Evolutionary conservation across 2,888 invertebrate species (phyloP).

Genomic region (Hetaerina titia): DNA sequence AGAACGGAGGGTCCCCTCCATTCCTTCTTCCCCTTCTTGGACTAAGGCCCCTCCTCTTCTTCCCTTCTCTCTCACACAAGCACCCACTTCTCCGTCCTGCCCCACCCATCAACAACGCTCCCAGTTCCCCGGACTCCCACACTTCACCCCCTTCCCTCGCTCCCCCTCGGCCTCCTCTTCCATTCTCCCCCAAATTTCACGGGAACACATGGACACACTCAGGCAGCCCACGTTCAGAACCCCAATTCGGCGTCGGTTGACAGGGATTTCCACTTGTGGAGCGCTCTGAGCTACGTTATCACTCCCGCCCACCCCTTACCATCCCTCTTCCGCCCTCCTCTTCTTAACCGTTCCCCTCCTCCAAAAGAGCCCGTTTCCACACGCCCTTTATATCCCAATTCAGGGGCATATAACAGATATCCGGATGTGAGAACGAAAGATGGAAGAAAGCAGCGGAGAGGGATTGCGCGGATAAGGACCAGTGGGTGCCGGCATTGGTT

Average conservation of each 20-base stretch:
- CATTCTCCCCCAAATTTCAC: neutral
- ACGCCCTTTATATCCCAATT: neutral
- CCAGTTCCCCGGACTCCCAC: neutral
- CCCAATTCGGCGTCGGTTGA: constrained; percentile 45
- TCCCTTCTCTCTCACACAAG: neutral
- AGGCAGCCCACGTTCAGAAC: neutral
- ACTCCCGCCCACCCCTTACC: neutral
- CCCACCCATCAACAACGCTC: neutral
- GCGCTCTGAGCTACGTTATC: constrained; percentile 41
- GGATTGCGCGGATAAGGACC: neutral
- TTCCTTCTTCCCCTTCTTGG: neutral
- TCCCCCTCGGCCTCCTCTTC: neutral
- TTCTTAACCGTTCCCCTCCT: constrained; percentile 17
- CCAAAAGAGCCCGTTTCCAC: neutral
- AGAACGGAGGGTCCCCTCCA: neutral
- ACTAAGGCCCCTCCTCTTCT: neutral
- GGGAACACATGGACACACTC: neutral
- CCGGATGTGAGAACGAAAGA: neutral
- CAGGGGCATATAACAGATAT: neutral
- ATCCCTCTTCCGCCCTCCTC: neutral
- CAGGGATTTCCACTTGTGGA: constrained; percentile 67
- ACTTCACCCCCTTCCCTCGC: neutral
- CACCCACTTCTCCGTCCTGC: neutral
- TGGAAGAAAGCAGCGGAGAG: neutral
- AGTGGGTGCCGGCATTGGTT: too few species aligned